Conservation (phyloP, 2,113 vertebrate species). For the Ibidorhyncha struthersii region DNA sequence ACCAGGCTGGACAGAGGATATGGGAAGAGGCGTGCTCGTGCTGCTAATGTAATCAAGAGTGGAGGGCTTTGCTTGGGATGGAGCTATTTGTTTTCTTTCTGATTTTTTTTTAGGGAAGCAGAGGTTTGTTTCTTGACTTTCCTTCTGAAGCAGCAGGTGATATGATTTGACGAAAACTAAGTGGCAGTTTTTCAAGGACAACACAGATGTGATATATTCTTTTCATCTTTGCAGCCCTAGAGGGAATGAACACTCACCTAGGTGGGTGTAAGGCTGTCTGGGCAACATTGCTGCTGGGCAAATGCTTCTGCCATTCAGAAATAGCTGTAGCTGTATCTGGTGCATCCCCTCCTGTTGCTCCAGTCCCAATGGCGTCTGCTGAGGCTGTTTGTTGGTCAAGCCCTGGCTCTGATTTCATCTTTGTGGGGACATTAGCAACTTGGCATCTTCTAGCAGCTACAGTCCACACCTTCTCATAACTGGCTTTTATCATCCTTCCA, state of each 20-base stretch:
- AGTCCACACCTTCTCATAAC: not conserved
- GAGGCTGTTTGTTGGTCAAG: not conserved
- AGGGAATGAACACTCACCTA: not conserved
- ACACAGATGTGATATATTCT: not conserved
- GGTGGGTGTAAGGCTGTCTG: not conserved
- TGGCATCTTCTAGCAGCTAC: not conserved
- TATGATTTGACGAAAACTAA: not conserved
- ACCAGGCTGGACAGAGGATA: not conserved
- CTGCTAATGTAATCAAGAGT: not conserved
- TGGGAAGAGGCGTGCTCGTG: not conserved
- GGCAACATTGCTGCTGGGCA: accelerated
- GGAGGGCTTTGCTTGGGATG: not conserved
- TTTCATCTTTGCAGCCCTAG: not conserved
- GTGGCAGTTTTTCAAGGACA: not conserved
- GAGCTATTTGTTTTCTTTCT: not conserved
- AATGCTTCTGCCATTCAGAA: not conserved
- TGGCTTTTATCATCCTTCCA: not conserved
- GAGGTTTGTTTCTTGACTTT: not conserved
- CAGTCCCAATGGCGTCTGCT: not conserved
- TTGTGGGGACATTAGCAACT: not conserved
- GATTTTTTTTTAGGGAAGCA: not conserved
- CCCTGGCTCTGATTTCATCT: not conserved
- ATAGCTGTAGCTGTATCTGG: not conserved
- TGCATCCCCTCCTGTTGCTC: not conserved
- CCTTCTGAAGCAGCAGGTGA: not conserved